Base-by-base conservation (phyloP, 2,113 vertebrate genomes). In the Struthio camelus region DNA sequence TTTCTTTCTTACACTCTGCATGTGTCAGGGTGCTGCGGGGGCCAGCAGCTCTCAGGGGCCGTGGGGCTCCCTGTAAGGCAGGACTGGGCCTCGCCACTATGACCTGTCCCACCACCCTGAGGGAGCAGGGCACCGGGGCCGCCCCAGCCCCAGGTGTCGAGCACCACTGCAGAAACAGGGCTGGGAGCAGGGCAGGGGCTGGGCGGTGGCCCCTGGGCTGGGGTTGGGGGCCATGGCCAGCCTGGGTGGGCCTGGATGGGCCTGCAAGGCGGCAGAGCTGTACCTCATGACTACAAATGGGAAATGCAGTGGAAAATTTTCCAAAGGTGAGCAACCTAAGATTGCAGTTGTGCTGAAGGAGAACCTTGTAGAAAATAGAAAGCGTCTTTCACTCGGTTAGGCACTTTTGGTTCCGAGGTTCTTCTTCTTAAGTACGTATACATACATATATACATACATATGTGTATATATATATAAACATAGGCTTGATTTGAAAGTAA, bases 121-220 rank as follows among this genome's bases (percentile, higher is more conserved):
- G 64, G 58, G 17, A 72, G 3, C 7, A 34, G 23, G 10, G 10
- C 8, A 66, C 54, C 14, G 44, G 44, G 44, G 19, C 7, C 23
- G 20, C 2, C 4, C 7, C 7, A 9, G 72, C 4, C 18, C 3
- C 2, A 1, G 32, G 22, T 20, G 4, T 4, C 56, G 5, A 5
- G 6, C 20, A n/a, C 51, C 14, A 46, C 44, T 46, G 44, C 44
- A 15, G 17, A 19, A 23, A 11, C 51, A 53, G 51, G 51, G 51
- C 17, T 53, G 51, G 23, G 51, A 23, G 51, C 17, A 23, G 17
- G 51, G 51, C 17, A 19, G 51, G 51, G 23, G 23, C 17, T 16
- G 51, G 51, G 51, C 51, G 17, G 23, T 53, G 51, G 51, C 51
- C 51, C 10, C 51, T 53, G 51, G 51, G 17, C 7, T 23, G 17